Percentiles rank a stretch among this genome's conserved stretches.
phyloP scores from a whole-genome alignment of 2,113 vertebrate genomes.

The Carlito syrichta region DNA sequence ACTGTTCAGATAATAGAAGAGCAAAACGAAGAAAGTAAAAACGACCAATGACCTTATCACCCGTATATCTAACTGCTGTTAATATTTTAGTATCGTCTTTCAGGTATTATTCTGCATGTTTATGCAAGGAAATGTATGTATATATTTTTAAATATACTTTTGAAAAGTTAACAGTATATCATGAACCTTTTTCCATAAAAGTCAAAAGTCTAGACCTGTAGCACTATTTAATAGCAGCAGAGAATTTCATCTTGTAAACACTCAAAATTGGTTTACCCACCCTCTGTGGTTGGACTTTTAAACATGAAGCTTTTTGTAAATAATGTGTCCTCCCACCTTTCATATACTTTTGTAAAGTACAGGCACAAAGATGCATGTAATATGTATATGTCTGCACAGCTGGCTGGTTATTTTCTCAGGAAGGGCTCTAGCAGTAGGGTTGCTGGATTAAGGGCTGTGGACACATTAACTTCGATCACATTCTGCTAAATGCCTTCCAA shows the following conservation, averaged over 20 bases:
- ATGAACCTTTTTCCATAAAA: conserved; percentile 24
- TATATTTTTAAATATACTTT: not conserved
- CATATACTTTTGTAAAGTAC: not conserved
- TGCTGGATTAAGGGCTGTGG: not conserved
- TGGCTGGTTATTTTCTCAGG: conserved; percentile 29
- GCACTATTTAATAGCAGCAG: not conserved
- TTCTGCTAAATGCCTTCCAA: not conserved
- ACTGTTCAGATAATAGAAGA: too few species aligned
- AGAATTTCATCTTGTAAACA: conserved; percentile 14
- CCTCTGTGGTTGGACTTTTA: not conserved
- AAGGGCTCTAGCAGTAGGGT: not conserved
- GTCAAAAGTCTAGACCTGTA: not conserved
- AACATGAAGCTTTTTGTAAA: conserved; percentile 30
- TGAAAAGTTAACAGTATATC: not conserved
- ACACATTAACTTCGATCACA: not conserved
- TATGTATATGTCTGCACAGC: not conserved
- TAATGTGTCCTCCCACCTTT: conserved; percentile 5
- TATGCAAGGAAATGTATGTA: not conserved
- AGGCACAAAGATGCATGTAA: not conserved
- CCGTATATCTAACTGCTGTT: not conserved
- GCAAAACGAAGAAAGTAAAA: conserved; percentile 24
- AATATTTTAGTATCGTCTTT: not conserved
- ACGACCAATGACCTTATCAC: not conserved
- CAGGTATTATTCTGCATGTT: not conserved
- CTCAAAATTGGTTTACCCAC: not conserved